These are phyloP conservation scores for Phylloscopus whistleri DNA, from an alignment of 2,113 vertebrate species.

Conservation along the genomic window DNA sequence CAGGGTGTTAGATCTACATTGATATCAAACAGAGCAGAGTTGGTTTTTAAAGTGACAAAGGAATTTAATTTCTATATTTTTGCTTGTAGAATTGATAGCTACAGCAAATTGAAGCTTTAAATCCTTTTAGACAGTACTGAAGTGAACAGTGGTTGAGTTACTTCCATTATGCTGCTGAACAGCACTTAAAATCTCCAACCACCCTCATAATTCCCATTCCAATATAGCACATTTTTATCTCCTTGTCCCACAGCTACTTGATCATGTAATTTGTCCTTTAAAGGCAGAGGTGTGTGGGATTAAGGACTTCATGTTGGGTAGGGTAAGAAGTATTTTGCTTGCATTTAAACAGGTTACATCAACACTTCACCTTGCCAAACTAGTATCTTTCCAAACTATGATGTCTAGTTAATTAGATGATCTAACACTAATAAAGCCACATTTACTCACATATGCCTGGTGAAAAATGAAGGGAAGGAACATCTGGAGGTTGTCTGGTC, in stretches of 20 bases:
- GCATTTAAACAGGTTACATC: not conserved
- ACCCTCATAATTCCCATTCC: not conserved
- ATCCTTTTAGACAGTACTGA: not conserved
- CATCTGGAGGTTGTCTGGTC: not conserved
- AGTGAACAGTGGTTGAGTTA: not conserved
- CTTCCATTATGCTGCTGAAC: not conserved
- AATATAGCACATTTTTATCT: not conserved
- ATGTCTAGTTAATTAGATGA: not conserved
- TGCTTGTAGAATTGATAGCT: not conserved
- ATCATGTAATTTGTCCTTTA: not conserved
- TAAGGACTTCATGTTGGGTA: not conserved
- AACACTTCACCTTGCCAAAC: not conserved
- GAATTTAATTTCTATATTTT: not conserved
- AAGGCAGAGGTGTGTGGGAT: not conserved
- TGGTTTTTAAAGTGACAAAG: not conserved
- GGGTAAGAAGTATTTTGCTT: not conserved
- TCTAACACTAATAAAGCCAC: not conserved
- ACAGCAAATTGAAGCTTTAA: not conserved
- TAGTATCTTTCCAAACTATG: not conserved
- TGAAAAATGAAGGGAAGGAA: not conserved
- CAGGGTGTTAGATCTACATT: not conserved
- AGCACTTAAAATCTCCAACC: not conserved
- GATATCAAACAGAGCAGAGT: not conserved
- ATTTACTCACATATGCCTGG: not conserved
- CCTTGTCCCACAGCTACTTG: not conserved